These are phyloP conservation scores for Chiloscyllium plagiosum DNA, from an alignment of 2,113 vertebrate genomes.

Conservation along the genomic window DNA sequence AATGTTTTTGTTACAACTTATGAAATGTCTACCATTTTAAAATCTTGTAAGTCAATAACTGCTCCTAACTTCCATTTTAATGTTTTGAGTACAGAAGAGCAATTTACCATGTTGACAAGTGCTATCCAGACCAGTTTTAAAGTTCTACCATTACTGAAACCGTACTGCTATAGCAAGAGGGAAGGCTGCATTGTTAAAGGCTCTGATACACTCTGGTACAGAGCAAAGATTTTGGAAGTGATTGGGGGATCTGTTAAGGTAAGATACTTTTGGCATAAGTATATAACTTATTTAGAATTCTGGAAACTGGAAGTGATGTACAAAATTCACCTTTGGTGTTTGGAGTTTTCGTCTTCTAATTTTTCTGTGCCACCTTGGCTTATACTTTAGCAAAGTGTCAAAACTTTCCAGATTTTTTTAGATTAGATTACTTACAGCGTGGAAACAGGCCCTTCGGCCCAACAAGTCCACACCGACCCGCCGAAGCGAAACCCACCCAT, in stretches of 20 bases:
- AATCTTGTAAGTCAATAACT: neutral
- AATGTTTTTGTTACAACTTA: neutral
- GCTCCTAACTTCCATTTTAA: neutral
- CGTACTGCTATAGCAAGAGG: constrained; percentile 77
- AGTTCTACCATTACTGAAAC: constrained; percentile 65
- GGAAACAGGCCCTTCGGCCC: too few species aligned
- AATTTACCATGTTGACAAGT: constrained; percentile 60
- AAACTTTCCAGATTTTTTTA: neutral
- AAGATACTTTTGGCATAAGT: constrained; percentile 29
- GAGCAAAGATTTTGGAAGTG: constrained; percentile 70
- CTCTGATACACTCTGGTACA: constrained; percentile 77
- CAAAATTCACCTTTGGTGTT: neutral
- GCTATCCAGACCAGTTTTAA: constrained; percentile 71
- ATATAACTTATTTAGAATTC: neutral
- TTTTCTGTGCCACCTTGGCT: neutral
- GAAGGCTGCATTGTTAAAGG: constrained; percentile 78
- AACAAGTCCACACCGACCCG: too few species aligned
- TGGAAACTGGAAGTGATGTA: neutral
- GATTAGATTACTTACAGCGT: too few species aligned
- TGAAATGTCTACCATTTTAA: neutral
- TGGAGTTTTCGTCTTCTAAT: neutral
- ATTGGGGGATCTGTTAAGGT: constrained; percentile 66
- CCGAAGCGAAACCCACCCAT: too few species aligned
- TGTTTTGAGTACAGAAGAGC: constrained; percentile 54
- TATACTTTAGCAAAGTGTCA: neutral